Base-by-base conservation (phyloP, 2,113 vertebrate species). In the Gorsachius goisagi region DNA sequence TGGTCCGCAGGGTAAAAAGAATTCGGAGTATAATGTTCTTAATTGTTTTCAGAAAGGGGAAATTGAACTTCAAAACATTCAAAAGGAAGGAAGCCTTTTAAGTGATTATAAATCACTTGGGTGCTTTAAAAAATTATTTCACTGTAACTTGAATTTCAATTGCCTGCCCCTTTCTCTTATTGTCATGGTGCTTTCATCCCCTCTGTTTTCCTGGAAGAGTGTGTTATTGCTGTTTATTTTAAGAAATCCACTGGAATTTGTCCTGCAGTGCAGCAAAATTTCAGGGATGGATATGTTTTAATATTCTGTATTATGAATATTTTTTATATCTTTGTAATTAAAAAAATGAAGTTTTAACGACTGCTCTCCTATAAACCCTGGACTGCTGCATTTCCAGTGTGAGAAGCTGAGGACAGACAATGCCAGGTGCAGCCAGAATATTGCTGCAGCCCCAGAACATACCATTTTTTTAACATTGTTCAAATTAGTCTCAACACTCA, bases 401-500 rank as follows among this genome's bases (percentile, higher is more conserved):
- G 95, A 97, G 96, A 96, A 94, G 72, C 87, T 58, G 88, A 95
- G 84, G 96, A 80, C 85, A 90, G 81, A 93, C 73, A 94, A 79
- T 76, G 72, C 88, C 96, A 97, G 98, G 96, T 97, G 87, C 96
- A 91, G 77, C 60, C 75, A 87, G 85, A 82, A 96, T 91, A 94
- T 79, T 88, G 72, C 80, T 95, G 71, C 72, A 87, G 63, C 84
- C 71, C 41, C 64, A 87, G 63, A 89, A 93, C 96, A 84, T 95
- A 95, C 84, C 49, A 94, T 95, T 98, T 97, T 96, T 97, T 95
- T 56, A 98, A 92, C 95, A 95, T 97, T 98, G 98, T 98, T 98
- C 98, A 98, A 97, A 98, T 98, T 97, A 98, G 97, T 81, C 91
- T 80, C 84, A 91, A 62, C 95, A 97, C 94, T 97, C 97, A 97